These are phyloP conservation scores for Eledone cirrhosa DNA, from an alignment of 2,888 invertebrate species.

Conservation along the genomic window DNA sequence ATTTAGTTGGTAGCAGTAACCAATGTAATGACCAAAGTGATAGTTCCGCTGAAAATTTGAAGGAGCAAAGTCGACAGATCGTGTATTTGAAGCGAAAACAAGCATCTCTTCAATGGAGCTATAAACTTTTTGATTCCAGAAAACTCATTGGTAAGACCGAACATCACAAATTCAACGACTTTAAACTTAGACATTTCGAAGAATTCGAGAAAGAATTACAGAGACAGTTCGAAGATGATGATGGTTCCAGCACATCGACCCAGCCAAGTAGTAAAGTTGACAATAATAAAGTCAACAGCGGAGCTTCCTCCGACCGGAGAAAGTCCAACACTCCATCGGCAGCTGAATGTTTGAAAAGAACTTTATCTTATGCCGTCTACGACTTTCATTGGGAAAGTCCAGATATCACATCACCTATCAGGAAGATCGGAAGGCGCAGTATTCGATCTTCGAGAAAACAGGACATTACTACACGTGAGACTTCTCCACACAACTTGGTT, in stretches of 20 bases:
- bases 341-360: conserved; percentile 42
- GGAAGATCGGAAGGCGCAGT: conserved; percentile 18
- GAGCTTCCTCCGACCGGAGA: neutral
- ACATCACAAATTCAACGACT: conserved; percentile 44
- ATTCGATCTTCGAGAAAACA: neutral
- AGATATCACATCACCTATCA: conserved; percentile 51
- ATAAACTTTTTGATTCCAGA: conserved; percentile 50
- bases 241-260: neutral
- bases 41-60: neutral
- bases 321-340: conserved; percentile 31
- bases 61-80: neutral
- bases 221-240: conserved; percentile 36
- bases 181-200: conserved; percentile 52
- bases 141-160: conserved; percentile 38
- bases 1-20: neutral
- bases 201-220: conserved; percentile 54
- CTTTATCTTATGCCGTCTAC: conserved; percentile 51
- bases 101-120: conserved; percentile 51
- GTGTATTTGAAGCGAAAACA: conserved; percentile 35
- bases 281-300: neutral
- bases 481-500: conserved; percentile 41
- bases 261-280: neutral
- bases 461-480: neutral
- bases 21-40: neutral
- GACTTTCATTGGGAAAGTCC: conserved; percentile 58